Base-by-base conservation (phyloP, 2,888 invertebrate genomes). In the Harpalus rufipes region DNA sequence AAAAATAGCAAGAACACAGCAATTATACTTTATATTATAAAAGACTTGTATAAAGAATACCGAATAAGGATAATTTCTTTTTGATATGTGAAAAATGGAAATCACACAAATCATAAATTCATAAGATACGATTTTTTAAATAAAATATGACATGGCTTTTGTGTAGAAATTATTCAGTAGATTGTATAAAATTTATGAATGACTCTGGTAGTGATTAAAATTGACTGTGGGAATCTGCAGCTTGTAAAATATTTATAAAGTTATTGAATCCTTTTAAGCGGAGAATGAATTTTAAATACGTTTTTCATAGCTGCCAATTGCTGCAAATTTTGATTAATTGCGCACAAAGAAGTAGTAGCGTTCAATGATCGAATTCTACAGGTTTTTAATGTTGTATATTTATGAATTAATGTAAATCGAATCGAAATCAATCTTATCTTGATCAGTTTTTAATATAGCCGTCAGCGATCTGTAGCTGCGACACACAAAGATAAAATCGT, bases 381-480 rank as follows among this genome's bases (percentile, higher is more conserved):
- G 51, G 81, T 81, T 81, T 81, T 81, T 81, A 63, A 81, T 65
- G 25, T 51, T 41, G 39, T 39, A 14, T 65, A 65, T 81, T 81
- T 81, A 81, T 81, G 81, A 81, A 81, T 81, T 65, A 81, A 81
- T 81, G 81, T 44, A 65, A 81, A 81, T 81, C 18, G 25, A 81
- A 81, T 65, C 68, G 81, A 81, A 65, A 81, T 81, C 81, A 81
- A 81, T 81, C 81, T 81, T 81, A 81, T 81, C 81, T 16, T 25
- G 81, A 81, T 81, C 81, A 65, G 65, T 81, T 81, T 81, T 81
- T 81, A 81, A 81, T 81, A 81, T 65, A 81, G 81, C 81, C 68
- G 81, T 81, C 81, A 81, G 81, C 51, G 44, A 65, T 68, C 6
- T 63, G 63, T 25, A 63, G 25, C 63, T 21, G 63, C 63, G 21